Evolutionary conservation across 2,113 vertebrate species (phyloP).

Genomic region (Lampris megalopsis): DNA sequence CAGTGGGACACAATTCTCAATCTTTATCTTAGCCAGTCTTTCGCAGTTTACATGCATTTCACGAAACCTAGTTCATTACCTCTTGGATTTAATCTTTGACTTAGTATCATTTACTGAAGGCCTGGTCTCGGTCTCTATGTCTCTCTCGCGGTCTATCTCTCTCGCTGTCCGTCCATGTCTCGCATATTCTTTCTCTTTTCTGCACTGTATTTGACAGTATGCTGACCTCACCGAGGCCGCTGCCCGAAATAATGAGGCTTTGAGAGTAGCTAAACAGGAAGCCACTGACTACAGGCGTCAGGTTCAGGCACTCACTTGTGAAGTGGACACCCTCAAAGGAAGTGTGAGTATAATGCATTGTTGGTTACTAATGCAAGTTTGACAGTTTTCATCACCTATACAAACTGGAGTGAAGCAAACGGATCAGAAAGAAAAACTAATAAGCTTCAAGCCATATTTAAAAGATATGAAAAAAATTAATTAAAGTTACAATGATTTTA

Average conservation of each 20-base stretch:
- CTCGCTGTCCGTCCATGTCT: not conserved
- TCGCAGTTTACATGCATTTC: conserved; percentile 24
- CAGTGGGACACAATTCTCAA: not conserved
- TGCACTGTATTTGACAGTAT: conserved; percentile 81
- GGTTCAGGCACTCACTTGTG: conserved; percentile 94
- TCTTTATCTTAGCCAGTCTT: not conserved
- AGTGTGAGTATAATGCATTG: conserved; percentile 86
- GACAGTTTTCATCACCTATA: not conserved
- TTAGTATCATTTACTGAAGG: conserved; percentile 39
- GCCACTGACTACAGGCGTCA: conserved; percentile 93
- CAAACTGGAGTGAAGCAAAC: not conserved
- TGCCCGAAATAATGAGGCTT: conserved; percentile 89
- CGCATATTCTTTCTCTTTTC: not conserved
- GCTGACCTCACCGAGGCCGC: conserved; percentile 94
- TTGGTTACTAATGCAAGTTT: not conserved
- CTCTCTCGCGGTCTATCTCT: conserved; percentile 22
- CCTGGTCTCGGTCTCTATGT: not conserved
- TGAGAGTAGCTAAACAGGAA: conserved; percentile 94
- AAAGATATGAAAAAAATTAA: not conserved
- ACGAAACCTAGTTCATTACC: not conserved
- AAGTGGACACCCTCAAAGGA: conserved; percentile 95
- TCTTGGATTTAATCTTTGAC: conserved; percentile 28
- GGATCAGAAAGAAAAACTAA: not conserved
- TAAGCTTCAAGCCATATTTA: not conserved
- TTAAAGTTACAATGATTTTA: not conserved